These are phyloP conservation scores for Falco naumanni DNA, from an alignment of 2,797 vertebrate species.

Conservation along the genomic window DNA sequence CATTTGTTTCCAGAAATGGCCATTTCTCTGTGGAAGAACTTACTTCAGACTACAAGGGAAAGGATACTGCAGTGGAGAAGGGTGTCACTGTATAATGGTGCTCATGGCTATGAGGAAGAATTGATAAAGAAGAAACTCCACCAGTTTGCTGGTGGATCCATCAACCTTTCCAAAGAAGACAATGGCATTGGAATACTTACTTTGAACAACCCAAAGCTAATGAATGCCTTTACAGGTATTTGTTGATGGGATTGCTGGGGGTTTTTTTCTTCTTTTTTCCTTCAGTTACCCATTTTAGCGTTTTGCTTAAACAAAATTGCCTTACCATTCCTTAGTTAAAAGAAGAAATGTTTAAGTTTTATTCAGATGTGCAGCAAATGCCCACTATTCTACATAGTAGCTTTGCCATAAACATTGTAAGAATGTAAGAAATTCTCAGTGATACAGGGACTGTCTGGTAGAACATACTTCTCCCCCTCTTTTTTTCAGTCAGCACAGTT, in stretches of 20 bases:
- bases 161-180: constrained; percentile 85
- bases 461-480: accelerated
- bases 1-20: constrained; percentile 76
- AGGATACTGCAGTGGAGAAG: constrained; percentile 72
- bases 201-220: constrained; percentile 88
- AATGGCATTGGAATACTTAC: constrained; percentile 89
- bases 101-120: constrained; percentile 80
- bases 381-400: background rate
- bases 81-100: constrained; percentile 75
- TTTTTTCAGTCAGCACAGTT: background rate
- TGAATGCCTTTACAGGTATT: constrained; percentile 95
- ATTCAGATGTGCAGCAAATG: background rate
- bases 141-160: constrained; percentile 87
- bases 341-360: background rate
- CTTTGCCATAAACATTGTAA: background rate
- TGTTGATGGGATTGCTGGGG: background rate
- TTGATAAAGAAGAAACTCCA: constrained; percentile 83
- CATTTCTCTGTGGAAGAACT: constrained; percentile 59
- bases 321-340: background rate
- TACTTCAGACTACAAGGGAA: constrained; percentile 32
- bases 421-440: background rate
- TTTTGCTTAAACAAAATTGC: background rate
- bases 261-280: background rate
- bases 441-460: background rate
- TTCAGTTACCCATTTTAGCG: background rate